Evolutionary conservation across 2,113 vertebrate species (phyloP).

Genomic region (Thymallus thymallus): DNA sequence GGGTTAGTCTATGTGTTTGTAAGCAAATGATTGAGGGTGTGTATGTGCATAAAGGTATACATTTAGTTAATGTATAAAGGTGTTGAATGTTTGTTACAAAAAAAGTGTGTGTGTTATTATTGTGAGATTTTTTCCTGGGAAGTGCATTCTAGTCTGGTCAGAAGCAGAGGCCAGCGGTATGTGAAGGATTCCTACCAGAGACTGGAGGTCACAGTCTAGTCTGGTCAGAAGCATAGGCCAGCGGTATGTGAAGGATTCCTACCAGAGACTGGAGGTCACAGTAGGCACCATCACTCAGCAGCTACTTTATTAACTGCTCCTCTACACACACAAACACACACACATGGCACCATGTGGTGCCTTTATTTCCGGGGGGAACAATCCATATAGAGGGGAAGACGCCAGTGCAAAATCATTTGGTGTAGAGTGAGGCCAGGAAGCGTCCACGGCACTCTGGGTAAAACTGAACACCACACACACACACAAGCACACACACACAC

Average conservation of each 20-base stretch:
- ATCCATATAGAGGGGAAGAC: background rate
- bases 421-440: background rate
- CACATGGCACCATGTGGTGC: background rate
- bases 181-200: slow-evolving; percentile 50
- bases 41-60: background rate
- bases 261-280: slow-evolving; percentile 47
- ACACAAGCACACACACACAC: slow-evolving; percentile 23
- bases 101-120: background rate
- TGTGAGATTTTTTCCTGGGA: too few species aligned
- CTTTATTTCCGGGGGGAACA: background rate
- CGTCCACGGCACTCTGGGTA: background rate
- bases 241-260: slow-evolving; percentile 57
- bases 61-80: background rate
- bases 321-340: too few species aligned
- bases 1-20: background rate
- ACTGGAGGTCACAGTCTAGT: slow-evolving; percentile 49
- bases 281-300: slow-evolving; percentile 69
- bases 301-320: slow-evolving; percentile 66
- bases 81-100: background rate
- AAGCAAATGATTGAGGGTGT: background rate
- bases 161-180: slow-evolving; percentile 50
- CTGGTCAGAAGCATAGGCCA: slow-evolving; percentile 49
- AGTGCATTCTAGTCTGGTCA: slow-evolving; percentile 25
- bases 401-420: slow-evolving; percentile 13
- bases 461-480: slow-evolving; percentile 11